Percentiles rank a stretch among this genome's conserved stretches.
Conservation (phyloP, 23 tunicate species). For the Trididemnum nubilum region DNA sequence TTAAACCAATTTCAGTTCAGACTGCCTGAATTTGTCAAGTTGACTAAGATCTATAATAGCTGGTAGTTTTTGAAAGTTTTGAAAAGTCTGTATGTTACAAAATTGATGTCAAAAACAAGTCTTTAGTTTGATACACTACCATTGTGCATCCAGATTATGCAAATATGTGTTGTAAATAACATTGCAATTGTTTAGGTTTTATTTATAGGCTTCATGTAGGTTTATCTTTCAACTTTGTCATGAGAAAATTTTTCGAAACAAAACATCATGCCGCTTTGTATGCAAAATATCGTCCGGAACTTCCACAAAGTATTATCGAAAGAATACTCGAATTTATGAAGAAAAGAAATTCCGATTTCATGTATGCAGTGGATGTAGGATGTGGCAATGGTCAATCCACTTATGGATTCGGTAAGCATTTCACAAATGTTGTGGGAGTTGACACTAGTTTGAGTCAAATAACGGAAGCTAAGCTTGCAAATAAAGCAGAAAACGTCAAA, state of each 20-base stretch:
- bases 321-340: constrained; percentile 17
- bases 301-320: constrained; percentile 7
- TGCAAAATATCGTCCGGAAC: constrained; percentile 31
- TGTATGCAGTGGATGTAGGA: constrained; percentile 43
- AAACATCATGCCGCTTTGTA: constrained; percentile 14
- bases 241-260: constrained; percentile 22
- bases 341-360: background rate
- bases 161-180: background rate
- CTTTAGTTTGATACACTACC: no score
- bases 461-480: constrained; percentile 24
- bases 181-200: background rate
- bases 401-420: constrained; percentile 5
- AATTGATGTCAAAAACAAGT: no score
- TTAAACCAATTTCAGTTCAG: no score
- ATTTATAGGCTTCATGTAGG: background rate
- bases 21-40: no score
- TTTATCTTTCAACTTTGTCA: background rate
- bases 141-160: no score
- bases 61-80: no score
- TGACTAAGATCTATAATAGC: no score
- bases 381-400: constrained; percentile 63
- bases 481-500: constrained; percentile 4
- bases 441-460: constrained; percentile 57
- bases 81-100: no score
- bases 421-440: constrained; percentile 20